Evolutionary conservation across 2,888 invertebrate genomes (phyloP).

Genomic region (Atethmia centrago): DNA sequence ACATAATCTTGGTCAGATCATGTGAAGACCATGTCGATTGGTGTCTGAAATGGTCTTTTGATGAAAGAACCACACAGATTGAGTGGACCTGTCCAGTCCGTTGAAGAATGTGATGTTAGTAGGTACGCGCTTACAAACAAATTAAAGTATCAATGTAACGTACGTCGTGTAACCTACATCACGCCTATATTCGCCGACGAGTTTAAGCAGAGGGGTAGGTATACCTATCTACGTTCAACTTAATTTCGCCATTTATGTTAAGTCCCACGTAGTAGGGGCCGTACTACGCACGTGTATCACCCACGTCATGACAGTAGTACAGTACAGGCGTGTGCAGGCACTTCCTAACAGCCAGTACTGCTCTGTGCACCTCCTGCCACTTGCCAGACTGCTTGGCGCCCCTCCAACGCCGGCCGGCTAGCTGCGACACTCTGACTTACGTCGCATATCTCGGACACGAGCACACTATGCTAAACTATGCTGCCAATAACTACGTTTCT

Average conservation of each 20-base stretch:
- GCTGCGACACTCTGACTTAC: not conserved
- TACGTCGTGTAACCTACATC: not conserved
- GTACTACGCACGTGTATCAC: not conserved
- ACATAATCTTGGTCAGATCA: too few relatives aligned
- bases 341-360: not conserved
- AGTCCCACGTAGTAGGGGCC: too few relatives aligned
- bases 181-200: not conserved
- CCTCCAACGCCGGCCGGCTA: slow-evolving; percentile 31
- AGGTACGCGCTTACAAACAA: too few relatives aligned
- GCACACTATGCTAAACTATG: not conserved
- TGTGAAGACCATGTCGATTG: too few relatives aligned
- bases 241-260: not conserved
- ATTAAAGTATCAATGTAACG: not conserved
- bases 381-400: slow-evolving; percentile 33
- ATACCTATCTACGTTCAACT: not conserved
- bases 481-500: slow-evolving; percentile 10
- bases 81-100: too few relatives aligned
- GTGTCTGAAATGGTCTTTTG: too few relatives aligned
- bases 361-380: slow-evolving; percentile 36
- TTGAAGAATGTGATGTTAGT: too few relatives aligned
- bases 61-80: too few relatives aligned
- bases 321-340: not conserved
- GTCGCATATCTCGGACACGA: slow-evolving; percentile 10
- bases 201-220: too few relatives aligned
- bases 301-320: slow-evolving; percentile 4